Base-by-base conservation (phyloP, 2,888 invertebrate species). In the Luperina testacea region DNA sequence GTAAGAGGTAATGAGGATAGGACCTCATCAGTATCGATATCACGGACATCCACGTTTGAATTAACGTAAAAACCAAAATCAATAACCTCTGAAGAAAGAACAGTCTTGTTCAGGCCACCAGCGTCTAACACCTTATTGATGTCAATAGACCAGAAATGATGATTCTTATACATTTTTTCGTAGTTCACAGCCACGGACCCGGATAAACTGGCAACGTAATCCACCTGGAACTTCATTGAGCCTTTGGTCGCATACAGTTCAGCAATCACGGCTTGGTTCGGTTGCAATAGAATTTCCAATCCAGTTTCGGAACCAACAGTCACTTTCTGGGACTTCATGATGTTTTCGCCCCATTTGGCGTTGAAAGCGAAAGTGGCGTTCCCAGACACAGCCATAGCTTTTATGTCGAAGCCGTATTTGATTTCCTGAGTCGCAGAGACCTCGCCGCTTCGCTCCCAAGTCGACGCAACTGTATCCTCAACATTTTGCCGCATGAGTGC, bases 141-240 rank as follows among this genome's bases (percentile, higher is more conserved):
- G 63, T 90, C 90, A 5, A 91, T 45, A 1, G 88, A 88, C 92
- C 92, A 94, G 90, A 93, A 94, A 73, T 92, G 90, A 77, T 94
- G 94, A 27, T 85, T 91, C 45, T 90, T 90, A 83, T 84, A 91
- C 3, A 64, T 45, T 0, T 86, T 71, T 0, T 59, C 72, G 74
- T 91, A 94, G 78, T 93, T 92, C 1, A 87, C 85, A 32, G 91
- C 92, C 0, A 90, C 85, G 4, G 59, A 15, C 6, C 94, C 94
- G 0, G 77, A 68, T 63, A 94, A 70, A 71, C 72, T 90, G 24
- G 92, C 90, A 20, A 86, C 88, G 64, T 91, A 94, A 20, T 91
- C 90, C 3, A 94, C 82, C 57, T 92, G 82, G 5, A 94, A 78
- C 8, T 87, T 80, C 74, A 93, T 88, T 0, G 78, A 79, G 0